Percentiles rank a stretch among this genome's conserved stretches.
Evolutionary conservation across 2,797 vertebrate species (phyloP).

Genomic region (Rhabdophis nuchalis): DNA sequence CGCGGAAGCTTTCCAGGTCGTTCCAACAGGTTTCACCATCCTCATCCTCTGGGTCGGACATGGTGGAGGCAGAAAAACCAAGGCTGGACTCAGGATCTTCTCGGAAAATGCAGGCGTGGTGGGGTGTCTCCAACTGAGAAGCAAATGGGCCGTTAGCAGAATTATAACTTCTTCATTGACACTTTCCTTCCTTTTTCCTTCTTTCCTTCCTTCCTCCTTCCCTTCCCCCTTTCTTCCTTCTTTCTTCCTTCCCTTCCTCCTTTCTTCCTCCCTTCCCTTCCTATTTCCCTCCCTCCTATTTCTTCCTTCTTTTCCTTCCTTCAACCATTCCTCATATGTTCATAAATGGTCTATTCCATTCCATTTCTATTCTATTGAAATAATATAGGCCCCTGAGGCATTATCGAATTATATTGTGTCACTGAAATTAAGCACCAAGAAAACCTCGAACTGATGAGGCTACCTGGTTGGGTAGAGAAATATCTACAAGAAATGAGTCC

Average conservation of each 20-base stretch:
- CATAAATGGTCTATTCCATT: too few species aligned
- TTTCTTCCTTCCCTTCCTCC: not conserved
- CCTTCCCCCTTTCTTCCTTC: not conserved
- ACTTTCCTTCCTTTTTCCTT: not conserved
- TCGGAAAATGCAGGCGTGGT: too few species aligned
- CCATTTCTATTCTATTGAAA: too few species aligned
- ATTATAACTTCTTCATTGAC: not conserved
- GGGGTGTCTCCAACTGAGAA: not conserved
- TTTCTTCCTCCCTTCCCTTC: too few species aligned
- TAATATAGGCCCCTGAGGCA: not conserved
- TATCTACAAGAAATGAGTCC: not conserved
- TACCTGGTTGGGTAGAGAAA: not conserved
- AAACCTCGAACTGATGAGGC: not conserved
- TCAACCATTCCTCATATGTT: too few species aligned
- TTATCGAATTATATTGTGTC: not conserved
- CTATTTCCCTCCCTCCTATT: too few species aligned
- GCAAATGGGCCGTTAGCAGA: not conserved
- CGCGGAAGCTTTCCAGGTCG: slow-evolving; percentile 80
- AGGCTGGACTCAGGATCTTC: too few species aligned
- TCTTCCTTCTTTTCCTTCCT: too few species aligned
- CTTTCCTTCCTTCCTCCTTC: not conserved
- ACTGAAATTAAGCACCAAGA: too few species aligned
- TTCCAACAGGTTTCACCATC: slow-evolving; percentile 82
- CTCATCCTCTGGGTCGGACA: slow-evolving; percentile 73
- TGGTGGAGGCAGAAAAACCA: slow-evolving; percentile 1